Percentiles rank a stretch among this genome's conserved stretches.
Conservation (phyloP, 2,797 vertebrate species). For the Cygnus olor region DNA sequence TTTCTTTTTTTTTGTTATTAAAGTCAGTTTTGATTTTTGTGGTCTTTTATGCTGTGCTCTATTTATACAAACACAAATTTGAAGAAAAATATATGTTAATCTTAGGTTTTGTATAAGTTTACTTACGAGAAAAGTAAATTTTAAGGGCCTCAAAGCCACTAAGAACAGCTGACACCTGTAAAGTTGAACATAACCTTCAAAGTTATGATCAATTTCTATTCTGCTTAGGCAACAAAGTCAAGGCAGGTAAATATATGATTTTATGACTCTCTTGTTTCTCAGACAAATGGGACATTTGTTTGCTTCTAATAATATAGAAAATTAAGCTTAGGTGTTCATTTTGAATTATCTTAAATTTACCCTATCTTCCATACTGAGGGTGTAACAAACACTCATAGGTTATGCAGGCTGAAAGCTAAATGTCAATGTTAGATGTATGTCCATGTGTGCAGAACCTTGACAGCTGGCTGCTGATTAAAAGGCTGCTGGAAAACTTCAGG, state of each 20-base stretch:
- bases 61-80: neutral
- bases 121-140: neutral
- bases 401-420: conserved; percentile 37
- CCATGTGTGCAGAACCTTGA: conserved; percentile 35
- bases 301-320: neutral
- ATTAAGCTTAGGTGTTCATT: neutral
- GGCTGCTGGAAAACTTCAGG: conserved; percentile 64
- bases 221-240: neutral
- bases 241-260: neutral
- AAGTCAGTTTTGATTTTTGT: neutral
- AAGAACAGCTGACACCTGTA: neutral
- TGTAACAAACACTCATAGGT: neutral
- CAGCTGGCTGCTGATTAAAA: conserved; percentile 53
- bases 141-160: neutral
- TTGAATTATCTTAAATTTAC: neutral
- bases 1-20: neutral
- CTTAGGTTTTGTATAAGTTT: neutral
- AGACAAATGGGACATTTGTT: neutral
- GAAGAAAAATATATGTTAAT: neutral
- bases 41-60: neutral
- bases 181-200: neutral
- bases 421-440: conserved; percentile 22
- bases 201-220: neutral
- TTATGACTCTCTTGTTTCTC: neutral
- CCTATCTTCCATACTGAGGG: neutral